Conservation (phyloP, 2,888 invertebrate species). For the Elysia crispata region DNA sequence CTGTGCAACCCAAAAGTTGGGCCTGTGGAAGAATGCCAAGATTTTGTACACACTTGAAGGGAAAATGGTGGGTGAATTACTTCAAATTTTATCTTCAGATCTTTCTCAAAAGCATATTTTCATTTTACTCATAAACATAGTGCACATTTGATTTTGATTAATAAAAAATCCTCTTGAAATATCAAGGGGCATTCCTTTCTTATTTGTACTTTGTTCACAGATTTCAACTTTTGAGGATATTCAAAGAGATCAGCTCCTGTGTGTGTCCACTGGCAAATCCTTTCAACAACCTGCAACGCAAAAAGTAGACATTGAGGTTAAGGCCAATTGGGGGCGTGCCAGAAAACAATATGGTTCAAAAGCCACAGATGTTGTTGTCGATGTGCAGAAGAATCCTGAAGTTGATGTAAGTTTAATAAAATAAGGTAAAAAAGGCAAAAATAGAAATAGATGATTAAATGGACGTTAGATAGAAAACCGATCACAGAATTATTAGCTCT, state of each 20-base stretch:
- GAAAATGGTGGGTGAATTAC: slow-evolving; percentile 62
- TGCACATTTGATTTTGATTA: too few relatives aligned
- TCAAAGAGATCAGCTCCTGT: slow-evolving; percentile 73
- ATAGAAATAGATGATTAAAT: background rate
- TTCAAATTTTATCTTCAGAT: too few relatives aligned
- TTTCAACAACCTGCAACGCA: slow-evolving; percentile 67
- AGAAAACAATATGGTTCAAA: slow-evolving; percentile 73
- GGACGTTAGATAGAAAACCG: background rate
- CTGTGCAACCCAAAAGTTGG: slow-evolving; percentile 70
- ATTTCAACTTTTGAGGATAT: slow-evolving; percentile 70
- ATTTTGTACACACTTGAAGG: slow-evolving; percentile 72
- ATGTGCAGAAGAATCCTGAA: slow-evolving; percentile 66
- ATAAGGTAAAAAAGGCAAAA: background rate
- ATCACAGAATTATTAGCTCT: background rate
- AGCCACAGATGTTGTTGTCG: slow-evolving; percentile 74
- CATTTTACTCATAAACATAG: too few relatives aligned
- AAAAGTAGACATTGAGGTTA: slow-evolving; percentile 71
- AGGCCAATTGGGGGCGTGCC: slow-evolving; percentile 77
- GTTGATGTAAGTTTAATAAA: slow-evolving; percentile 69
- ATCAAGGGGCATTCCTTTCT: background rate
- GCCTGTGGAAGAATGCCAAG: slow-evolving; percentile 70
- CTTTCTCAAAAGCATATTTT: too few relatives aligned
- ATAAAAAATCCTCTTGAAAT: too few relatives aligned
- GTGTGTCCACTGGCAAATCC: slow-evolving; percentile 72
- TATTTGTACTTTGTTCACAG: slow-evolving; percentile 56